phyloP scores from a whole-genome alignment of 2,888 invertebrate species.

The Erebia ligea region DNA sequence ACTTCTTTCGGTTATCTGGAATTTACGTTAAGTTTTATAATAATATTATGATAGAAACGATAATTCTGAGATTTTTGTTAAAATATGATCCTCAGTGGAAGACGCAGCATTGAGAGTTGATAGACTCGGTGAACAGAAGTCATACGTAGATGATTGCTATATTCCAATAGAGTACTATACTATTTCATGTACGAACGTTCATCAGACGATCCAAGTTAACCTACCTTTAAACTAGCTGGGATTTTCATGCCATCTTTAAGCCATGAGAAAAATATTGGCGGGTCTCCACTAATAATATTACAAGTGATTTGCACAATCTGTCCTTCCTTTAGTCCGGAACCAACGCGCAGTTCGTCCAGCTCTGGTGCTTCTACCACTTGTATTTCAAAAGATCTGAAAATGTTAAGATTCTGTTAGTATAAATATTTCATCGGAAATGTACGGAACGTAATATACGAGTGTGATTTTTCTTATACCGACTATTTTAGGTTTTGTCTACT shows the following conservation, averaged over 20 bases:
- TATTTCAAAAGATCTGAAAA: conserved; percentile 85
- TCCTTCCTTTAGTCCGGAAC: conserved; percentile 91
- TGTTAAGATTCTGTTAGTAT: not conserved
- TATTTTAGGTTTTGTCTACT: too few species aligned
- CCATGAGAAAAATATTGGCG: conserved; percentile 88
- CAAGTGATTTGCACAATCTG: conserved; percentile 93
- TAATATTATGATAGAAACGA: not conserved
- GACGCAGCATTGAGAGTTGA: too few species aligned
- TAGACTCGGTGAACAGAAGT: too few species aligned
- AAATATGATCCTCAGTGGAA: too few species aligned
- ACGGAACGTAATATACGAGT: not conserved
- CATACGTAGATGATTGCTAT: too few species aligned
- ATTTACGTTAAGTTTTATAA: not conserved
- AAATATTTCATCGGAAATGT: too few species aligned
- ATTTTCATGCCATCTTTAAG: conserved; percentile 86
- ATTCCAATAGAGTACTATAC: too few species aligned
- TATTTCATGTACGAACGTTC: too few species aligned
- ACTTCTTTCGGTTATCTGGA: conserved; percentile 85
- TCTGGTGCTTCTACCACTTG: conserved; percentile 90
- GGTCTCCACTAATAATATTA: conserved; percentile 88
- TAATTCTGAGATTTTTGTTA: too few species aligned
- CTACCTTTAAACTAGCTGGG: conserved; percentile 85
- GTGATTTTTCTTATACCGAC: not conserved
- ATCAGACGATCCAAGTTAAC: too few species aligned
- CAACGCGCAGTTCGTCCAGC: conserved; percentile 91